phyloP scores from a whole-genome alignment of 2,797 vertebrate genomes.

The Tragopan temminckii region DNA sequence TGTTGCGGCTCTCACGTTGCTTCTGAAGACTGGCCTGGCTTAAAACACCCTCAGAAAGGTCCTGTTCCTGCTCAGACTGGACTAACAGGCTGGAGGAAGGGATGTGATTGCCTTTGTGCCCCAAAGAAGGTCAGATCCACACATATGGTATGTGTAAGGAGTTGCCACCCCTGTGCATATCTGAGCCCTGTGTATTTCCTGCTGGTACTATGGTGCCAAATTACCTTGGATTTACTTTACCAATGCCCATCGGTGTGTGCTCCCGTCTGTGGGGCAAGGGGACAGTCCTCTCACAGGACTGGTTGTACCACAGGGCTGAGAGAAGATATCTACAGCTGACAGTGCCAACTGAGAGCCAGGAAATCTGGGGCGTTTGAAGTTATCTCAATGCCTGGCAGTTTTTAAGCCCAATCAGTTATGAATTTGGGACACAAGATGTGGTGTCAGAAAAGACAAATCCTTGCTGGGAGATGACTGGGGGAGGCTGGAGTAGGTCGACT shows the following conservation, averaged over 20 bases:
- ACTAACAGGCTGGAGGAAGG: neutral
- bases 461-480: neutral
- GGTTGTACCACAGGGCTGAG: neutral
- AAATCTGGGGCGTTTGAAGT: neutral
- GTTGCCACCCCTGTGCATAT: neutral
- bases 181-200: neutral
- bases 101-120: fast-evolving
- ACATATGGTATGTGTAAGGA: no score
- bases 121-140: neutral
- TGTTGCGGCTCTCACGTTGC: neutral
- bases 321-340: neutral
- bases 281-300: fast-evolving
- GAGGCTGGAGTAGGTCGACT: neutral
- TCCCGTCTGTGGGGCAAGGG: neutral
- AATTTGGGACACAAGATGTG: neutral
- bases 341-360: neutral
- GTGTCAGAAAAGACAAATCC: neutral
- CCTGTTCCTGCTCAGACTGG: neutral
- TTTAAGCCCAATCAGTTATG: neutral
- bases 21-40: neutral
- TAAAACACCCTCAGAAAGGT: neutral
- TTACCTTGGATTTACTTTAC: neutral
- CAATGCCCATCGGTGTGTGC: fast-evolving
- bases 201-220: fast-evolving
- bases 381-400: neutral